Evolutionary conservation across 2,113 vertebrate genomes (phyloP).

Genomic region (Gopherus flavomarginatus): DNA sequence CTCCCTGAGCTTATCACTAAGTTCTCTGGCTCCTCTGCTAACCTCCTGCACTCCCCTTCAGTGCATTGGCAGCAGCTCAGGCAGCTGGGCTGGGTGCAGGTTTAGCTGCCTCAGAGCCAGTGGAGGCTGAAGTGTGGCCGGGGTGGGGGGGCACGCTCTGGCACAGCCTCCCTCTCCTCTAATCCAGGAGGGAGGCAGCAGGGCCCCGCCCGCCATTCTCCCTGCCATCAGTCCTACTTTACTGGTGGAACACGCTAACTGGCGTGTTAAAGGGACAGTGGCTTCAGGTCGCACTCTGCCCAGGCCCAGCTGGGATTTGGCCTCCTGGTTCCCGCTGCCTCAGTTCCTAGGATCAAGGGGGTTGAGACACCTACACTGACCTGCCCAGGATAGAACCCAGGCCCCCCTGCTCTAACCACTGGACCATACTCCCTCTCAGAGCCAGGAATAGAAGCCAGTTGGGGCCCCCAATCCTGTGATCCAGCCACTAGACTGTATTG

Average conservation of each 20-base stretch:
- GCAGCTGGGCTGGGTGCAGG: background rate
- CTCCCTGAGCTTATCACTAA: no score
- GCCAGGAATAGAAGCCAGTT: no score
- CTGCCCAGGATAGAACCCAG: background rate
- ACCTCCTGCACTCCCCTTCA: background rate
- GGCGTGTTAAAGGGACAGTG: background rate
- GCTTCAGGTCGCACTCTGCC: background rate
- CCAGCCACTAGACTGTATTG: background rate
- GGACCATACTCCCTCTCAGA: background rate
- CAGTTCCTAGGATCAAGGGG: background rate
- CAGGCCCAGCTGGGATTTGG: background rate
- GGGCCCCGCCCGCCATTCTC: no score
- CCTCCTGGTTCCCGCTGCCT: no score
- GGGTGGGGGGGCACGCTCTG: no score
- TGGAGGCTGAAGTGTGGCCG: background rate
- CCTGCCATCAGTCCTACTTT: background rate
- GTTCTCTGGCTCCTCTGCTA: background rate
- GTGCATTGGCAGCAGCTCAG: no score
- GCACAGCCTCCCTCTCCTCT: background rate
- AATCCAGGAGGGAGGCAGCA: no score
- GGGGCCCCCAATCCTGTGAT: background rate
- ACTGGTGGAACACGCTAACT: no score
- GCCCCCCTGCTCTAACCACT: background rate
- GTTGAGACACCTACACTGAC: background rate
- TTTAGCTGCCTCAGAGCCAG: background rate